Evolutionary conservation across 1,140 invertebrate genomes (phyloP).

Genomic region (Drosophila aff.): DNA sequence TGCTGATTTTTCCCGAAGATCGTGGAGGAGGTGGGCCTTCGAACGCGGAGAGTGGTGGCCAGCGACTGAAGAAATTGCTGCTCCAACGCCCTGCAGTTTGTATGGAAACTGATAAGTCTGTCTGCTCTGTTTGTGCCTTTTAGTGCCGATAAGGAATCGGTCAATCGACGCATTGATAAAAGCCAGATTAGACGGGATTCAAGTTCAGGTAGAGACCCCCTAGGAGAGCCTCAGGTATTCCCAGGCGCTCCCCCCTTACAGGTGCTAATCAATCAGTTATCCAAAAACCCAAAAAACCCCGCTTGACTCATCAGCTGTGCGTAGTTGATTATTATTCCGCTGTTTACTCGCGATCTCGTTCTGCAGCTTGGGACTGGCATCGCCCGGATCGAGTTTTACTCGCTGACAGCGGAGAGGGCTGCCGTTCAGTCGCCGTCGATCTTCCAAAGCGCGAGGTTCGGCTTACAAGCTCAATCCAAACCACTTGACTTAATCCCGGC

Average conservation of each 20-base stretch:
- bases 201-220: not conserved
- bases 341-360: constrained; percentile 32
- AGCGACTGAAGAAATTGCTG: constrained; percentile 31
- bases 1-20: constrained; percentile 6
- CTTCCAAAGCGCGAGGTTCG: constrained; percentile 63
- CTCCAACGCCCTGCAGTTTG: constrained; percentile 29
- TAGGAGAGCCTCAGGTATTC: constrained; percentile 6
- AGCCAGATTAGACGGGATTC: constrained; percentile 1
- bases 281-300: constrained; percentile 44
- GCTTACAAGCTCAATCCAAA: constrained; percentile 5
- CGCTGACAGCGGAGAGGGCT: constrained; percentile 11
- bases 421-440: constrained; percentile 64
- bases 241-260: constrained; percentile 12
- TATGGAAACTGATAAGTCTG: constrained; percentile 38
- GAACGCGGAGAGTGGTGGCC: constrained; percentile 15
- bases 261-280: constrained; percentile 53
- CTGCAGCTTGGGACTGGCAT: constrained; percentile 7
- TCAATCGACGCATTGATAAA: constrained; percentile 22
- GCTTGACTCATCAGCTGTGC: constrained; percentile 60
- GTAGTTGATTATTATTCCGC: constrained; percentile 42
- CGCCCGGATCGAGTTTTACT: constrained; percentile 50
- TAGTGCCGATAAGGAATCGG: constrained; percentile 31
- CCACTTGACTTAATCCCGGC: constrained; percentile 4
- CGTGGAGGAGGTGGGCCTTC: not conserved
- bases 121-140: not conserved